Base-by-base conservation (phyloP, 2,888 invertebrate species). In the Epistrophe eligans region DNA sequence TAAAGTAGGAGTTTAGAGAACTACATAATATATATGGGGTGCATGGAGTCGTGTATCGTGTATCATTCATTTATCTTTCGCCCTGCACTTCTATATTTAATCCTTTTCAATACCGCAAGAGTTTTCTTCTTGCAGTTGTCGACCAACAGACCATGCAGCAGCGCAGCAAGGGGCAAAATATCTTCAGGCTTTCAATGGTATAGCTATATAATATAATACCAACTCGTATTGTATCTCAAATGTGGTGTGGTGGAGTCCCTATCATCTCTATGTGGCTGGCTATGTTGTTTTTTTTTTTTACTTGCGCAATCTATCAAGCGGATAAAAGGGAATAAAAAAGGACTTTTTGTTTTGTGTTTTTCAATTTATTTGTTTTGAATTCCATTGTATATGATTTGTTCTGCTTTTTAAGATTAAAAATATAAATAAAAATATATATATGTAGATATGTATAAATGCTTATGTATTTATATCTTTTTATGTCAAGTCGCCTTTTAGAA, bases 321-420 rank as follows among this genome's bases (percentile, higher is more conserved):
- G 52, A 71, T 64, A 66, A 57, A 79, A 55, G 45, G 50, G 19
- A 79, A 76, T 74, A 74, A 83, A 74, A 76, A 74, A 67, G 60
- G 38, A 57, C 67, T 71, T 87, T 87, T 82, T 81, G 17, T 24
- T 38, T 35, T 67, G 48, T 67, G 52, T n/a, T 43, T 79, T 83
- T 79, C 87, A 87, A 87, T 87, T 83, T 87, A 83, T 83, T 87
- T 87, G 82, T 87, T 87, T 87, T 82, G 82, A 79, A 82, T 82
- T 76, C 74, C 82, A 72, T 79, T 87, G 82, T 66, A 74, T 55
- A 79, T 71, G n/a, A 62, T 85, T 73, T 55, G 50, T 48, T 58
- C n/a, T 28, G 62, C 11, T 55, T 73, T 55, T 35, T 8, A 48
- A 64, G 32, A 35, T 38, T 73, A 58, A 60, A 60, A 52, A 71